Evolutionary conservation across 2,888 invertebrate species (phyloP).

Genomic region (Petrolisthes manimaculis): DNA sequence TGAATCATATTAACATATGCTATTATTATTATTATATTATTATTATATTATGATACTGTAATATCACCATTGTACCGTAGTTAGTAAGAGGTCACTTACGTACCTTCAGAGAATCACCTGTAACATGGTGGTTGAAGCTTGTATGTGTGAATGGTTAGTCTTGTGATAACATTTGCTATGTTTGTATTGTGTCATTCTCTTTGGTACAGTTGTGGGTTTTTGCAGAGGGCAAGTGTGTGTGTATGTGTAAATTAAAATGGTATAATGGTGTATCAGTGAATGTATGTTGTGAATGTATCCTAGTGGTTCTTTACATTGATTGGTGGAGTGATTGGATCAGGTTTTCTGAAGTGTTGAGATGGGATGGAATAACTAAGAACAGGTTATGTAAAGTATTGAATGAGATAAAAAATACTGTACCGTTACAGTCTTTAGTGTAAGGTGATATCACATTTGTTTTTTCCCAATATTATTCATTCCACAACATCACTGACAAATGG

Average conservation of each 20-base stretch:
- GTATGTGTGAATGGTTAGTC: background rate
- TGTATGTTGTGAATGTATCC: slow-evolving; percentile 8
- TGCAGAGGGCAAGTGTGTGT: background rate
- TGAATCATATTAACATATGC: background rate
- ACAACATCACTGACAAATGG: no score
- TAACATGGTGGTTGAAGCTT: background rate
- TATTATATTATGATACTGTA: background rate
- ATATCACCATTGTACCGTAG: background rate
- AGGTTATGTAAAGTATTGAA: background rate
- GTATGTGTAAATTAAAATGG: slow-evolving; percentile 4
- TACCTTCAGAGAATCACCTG: slow-evolving; percentile 8
- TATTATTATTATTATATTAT: background rate
- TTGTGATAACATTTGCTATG: slow-evolving; percentile 25
- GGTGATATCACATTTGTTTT: no score
- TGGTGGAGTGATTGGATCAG: no score
- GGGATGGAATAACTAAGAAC: background rate
- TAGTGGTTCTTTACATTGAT: no score
- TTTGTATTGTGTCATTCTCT: background rate
- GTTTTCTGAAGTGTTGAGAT: background rate
- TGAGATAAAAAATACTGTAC: no score
- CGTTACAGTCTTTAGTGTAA: no score
- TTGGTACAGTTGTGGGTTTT: background rate
- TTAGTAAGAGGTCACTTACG: slow-evolving; percentile 35
- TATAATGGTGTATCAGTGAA: background rate
- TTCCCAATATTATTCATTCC: no score